phyloP scores from a whole-genome alignment of 2,113 vertebrate genomes.

The Callaeas wilsoni region DNA sequence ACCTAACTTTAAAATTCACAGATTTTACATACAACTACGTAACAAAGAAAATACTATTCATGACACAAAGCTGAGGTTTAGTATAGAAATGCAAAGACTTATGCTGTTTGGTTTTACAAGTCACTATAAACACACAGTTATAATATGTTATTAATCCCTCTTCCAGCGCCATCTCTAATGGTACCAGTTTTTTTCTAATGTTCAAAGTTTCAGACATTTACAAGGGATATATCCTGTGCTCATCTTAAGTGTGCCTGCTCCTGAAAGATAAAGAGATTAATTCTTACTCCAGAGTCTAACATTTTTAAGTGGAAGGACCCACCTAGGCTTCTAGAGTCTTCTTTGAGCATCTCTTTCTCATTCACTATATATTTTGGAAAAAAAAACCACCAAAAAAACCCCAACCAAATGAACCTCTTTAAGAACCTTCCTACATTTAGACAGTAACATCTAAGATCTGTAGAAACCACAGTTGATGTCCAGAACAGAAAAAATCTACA shows the following conservation, averaged over 20 bases:
- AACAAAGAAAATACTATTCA: constrained; percentile 47
- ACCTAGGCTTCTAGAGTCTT: background rate
- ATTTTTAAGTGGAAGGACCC: background rate
- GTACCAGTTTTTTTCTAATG: background rate
- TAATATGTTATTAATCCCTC: constrained; percentile 7
- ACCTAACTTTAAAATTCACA: constrained; percentile 58
- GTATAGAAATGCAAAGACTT: background rate
- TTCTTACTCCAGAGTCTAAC: background rate
- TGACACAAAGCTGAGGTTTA: constrained; percentile 48
- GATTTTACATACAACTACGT: constrained; percentile 49
- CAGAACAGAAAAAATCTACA: background rate
- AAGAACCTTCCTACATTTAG: background rate
- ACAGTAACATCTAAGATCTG: background rate
- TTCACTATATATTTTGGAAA: background rate
- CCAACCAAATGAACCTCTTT: too few relatives aligned
- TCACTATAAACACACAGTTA: background rate
- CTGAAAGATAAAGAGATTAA: background rate
- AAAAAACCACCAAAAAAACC: too few relatives aligned
- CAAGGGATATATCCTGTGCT: background rate
- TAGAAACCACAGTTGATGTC: background rate
- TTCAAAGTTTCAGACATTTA: background rate
- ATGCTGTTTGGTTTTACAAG: constrained; percentile 48
- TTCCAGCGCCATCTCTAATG: background rate
- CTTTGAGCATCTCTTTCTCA: background rate
- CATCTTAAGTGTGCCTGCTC: background rate